Conservation (phyloP, 2,888 invertebrate genomes). For the Calameuta idolon region DNA sequence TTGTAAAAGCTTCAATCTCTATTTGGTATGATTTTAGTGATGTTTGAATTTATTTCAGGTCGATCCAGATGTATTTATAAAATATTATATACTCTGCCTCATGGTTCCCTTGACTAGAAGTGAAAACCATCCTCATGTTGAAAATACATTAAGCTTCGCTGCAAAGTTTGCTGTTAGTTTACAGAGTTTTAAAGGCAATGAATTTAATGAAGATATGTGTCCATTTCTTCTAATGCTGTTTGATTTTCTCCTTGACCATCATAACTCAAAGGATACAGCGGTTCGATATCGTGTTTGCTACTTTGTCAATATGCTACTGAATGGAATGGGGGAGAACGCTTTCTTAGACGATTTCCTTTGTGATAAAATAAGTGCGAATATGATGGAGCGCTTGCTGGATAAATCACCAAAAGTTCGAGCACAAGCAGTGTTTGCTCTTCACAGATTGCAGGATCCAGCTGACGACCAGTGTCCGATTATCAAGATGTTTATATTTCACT, state of each 20-base stretch:
- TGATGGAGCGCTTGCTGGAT: slow-evolving; percentile 78
- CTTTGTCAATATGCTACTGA: slow-evolving; percentile 80
- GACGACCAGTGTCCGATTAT: slow-evolving; percentile 82
- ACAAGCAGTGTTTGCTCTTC: slow-evolving; percentile 83
- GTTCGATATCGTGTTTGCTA: slow-evolving; percentile 83
- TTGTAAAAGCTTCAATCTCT: not conserved
- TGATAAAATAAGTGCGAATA: slow-evolving; percentile 77
- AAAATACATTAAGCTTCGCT: slow-evolving; percentile 77
- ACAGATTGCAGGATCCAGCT: slow-evolving; percentile 83
- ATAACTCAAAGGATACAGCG: slow-evolving; percentile 69
- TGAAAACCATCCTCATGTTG: slow-evolving; percentile 77
- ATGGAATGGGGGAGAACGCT: slow-evolving; percentile 80
- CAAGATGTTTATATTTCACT: slow-evolving; percentile 77
- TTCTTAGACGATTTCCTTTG: slow-evolving; percentile 82
- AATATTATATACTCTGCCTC: slow-evolving; percentile 75
- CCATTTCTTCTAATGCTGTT: slow-evolving; percentile 73
- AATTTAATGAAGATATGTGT: slow-evolving; percentile 66
- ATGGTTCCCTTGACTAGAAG: slow-evolving; percentile 75
- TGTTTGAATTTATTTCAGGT: slow-evolving; percentile 63
- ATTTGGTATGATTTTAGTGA: slow-evolving; percentile 2
- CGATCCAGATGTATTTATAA: slow-evolving; percentile 72
- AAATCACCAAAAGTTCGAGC: slow-evolving; percentile 80
- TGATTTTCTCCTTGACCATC: slow-evolving; percentile 72
- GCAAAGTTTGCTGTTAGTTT: slow-evolving; percentile 77
- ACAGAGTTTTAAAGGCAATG: slow-evolving; percentile 49